Conservation (phyloP, 1,140 invertebrate species). For the Heliconius himera region DNA sequence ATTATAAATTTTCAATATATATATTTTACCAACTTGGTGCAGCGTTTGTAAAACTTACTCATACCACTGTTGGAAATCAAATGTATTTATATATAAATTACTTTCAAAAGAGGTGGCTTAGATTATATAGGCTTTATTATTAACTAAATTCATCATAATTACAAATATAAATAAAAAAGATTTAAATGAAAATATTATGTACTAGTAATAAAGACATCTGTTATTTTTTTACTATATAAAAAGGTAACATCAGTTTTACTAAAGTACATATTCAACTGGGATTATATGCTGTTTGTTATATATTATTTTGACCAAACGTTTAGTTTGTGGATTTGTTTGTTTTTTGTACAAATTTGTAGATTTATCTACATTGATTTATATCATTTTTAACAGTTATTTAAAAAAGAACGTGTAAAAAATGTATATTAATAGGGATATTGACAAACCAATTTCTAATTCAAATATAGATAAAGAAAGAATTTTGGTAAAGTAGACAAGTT, state of each 20-base stretch:
- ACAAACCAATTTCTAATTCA: background rate
- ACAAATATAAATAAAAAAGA: slow-evolving; percentile 6
- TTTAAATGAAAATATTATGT: background rate
- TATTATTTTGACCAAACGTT: background rate
- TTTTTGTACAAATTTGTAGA: slow-evolving; percentile 17
- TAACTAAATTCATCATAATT: background rate
- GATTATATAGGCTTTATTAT: background rate
- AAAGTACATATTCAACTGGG: background rate
- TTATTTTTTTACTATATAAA: background rate
- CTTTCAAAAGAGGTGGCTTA: slow-evolving; percentile 10
- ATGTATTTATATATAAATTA: slow-evolving; percentile 6
- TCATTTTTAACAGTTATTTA: background rate
- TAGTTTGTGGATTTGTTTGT: slow-evolving; percentile 16
- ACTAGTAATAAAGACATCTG: background rate
- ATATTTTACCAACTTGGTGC: slow-evolving; percentile 38
- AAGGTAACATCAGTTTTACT: background rate
- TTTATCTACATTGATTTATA: background rate
- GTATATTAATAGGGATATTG: background rate
- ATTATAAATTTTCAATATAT: slow-evolving; percentile 42
- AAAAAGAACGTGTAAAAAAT: background rate
- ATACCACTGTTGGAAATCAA: slow-evolving; percentile 7
- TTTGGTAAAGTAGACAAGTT: background rate
- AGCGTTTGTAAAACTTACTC: slow-evolving; percentile 22
- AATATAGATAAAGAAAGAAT: background rate
- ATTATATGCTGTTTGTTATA: background rate